Percentiles rank a stretch among this genome's conserved stretches.
These are phyloP conservation scores for Amphimallon solstitiale DNA, from an alignment of 2,888 invertebrate genomes.

Conservation along the genomic window DNA sequence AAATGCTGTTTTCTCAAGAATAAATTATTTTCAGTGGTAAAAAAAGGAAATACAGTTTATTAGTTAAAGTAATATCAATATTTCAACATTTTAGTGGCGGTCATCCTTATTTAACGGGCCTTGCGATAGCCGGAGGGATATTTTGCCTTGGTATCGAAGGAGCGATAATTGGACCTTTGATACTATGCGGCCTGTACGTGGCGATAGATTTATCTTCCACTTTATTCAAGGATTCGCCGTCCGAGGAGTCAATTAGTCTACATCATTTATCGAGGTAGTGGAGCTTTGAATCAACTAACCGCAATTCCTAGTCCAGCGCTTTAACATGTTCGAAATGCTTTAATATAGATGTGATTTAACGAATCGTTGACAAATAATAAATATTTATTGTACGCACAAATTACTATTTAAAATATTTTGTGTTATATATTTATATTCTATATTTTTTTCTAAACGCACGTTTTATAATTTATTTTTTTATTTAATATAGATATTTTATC, in stretches of 20 bases:
- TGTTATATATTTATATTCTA: slow-evolving; percentile 11
- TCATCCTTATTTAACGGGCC: slow-evolving; percentile 95
- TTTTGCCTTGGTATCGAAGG: slow-evolving; percentile 97
- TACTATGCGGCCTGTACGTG: slow-evolving; percentile 94
- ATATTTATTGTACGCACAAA: slow-evolving; percentile 31
- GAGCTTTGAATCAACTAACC: not conserved
- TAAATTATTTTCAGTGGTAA: too few relatives aligned
- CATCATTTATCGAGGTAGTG: slow-evolving; percentile 48
- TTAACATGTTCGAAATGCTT: slow-evolving; percentile 34
- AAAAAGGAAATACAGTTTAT: too few relatives aligned
- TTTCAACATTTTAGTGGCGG: slow-evolving; percentile 68
- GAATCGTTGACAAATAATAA: slow-evolving; percentile 3
- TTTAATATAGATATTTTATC: slow-evolving; percentile 13
- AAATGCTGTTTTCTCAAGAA: too few relatives aligned
- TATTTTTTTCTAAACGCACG: slow-evolving; percentile 2
- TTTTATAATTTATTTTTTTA: slow-evolving; percentile 25
- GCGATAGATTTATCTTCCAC: slow-evolving; percentile 84
- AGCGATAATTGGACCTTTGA: slow-evolving; percentile 94
- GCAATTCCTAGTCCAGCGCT: slow-evolving; percentile 27
- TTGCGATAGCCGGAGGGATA: slow-evolving; percentile 97
- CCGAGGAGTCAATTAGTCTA: slow-evolving; percentile 65
- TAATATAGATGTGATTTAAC: slow-evolving; percentile 31
- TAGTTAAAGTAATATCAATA: too few relatives aligned
- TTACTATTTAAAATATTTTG: not conserved
- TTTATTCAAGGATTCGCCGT: slow-evolving; percentile 74